phyloP scores from a whole-genome alignment of 2,113 vertebrate species.

The Himantopus leucocephalus region DNA sequence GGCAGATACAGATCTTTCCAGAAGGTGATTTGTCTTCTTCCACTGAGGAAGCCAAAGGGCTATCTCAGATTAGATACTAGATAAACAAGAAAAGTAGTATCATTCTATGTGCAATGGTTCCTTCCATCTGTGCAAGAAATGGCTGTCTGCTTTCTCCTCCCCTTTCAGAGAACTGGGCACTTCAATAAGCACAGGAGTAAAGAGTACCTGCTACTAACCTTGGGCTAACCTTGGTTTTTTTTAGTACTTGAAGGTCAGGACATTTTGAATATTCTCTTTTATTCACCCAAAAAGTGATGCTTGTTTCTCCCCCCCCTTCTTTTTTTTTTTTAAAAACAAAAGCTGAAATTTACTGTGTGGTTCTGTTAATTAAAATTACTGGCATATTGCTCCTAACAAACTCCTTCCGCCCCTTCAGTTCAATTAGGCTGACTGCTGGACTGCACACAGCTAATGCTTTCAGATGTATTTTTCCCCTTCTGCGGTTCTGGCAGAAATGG shows the following conservation, averaged over 20 bases:
- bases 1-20: background rate
- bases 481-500: background rate
- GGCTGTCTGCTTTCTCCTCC: background rate
- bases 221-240: background rate
- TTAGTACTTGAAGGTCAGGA: background rate
- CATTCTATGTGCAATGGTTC: background rate
- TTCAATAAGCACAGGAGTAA: background rate
- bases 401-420: background rate
- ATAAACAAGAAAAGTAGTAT: conserved; percentile 8
- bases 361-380: background rate
- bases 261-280: background rate
- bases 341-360: background rate
- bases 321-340: background rate
- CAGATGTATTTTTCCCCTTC: background rate
- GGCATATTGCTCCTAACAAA: background rate
- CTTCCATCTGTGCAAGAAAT: background rate
- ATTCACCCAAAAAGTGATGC: background rate
- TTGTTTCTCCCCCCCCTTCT: background rate
- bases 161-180: background rate
- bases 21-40: background rate
- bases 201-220: background rate
- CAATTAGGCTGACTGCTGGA: background rate
- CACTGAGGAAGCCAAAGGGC: background rate
- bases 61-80: background rate
- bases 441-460: background rate